Evolutionary conservation across 2,797 vertebrate species (phyloP), one percentile per base, ranked within the genome.

Genomic region (Propithecus perrieri): DNA sequence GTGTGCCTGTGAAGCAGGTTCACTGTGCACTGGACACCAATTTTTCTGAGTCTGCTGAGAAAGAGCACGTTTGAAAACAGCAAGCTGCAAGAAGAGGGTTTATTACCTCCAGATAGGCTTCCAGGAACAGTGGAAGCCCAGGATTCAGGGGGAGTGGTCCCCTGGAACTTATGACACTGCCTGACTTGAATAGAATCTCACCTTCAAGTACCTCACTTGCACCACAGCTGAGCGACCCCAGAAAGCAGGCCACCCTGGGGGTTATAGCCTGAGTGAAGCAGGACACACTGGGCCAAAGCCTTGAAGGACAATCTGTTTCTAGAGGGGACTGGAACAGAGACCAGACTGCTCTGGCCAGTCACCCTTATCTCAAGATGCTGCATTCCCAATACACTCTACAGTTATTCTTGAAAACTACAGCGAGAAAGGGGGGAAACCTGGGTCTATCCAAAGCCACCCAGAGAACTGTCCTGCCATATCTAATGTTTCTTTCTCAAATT

Each of bases 221-320:
- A 65, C 48, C 4, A 7, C 28, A 43, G 41, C 48, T 1, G 9
- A 12, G 2, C 1, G 9, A 6, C 38, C 28, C 14, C 33, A n/a
- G 63, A 43, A 57, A 24, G 22, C 50, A 53, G 18, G 20, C 1
- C 0, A 4, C 13, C 0, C 43, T 57, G 20, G 28, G 20, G 17
- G 2, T 18, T 43, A 18, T 10, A 4, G 4, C 10, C 5, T 33
- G 4, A 10, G 13, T 22, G 33, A 41, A 41, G 28, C 1, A 28
- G 4, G 22, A 35, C 61, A 20, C 8, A 6, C 17, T 30, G 24
- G 9, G 41, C 8, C 48, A 11, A 35, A 59, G 53, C 12, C 33
- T 8, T 33, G 17, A 15, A 50, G 20, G 14, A 43, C 4, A 24
- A 14, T 55, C 22, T n/a, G 26, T 38, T 81, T 72, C 15, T 22